These are phyloP conservation scores for Pandemis corylana DNA, from an alignment of 2,888 invertebrate species.

Conservation along the genomic window DNA sequence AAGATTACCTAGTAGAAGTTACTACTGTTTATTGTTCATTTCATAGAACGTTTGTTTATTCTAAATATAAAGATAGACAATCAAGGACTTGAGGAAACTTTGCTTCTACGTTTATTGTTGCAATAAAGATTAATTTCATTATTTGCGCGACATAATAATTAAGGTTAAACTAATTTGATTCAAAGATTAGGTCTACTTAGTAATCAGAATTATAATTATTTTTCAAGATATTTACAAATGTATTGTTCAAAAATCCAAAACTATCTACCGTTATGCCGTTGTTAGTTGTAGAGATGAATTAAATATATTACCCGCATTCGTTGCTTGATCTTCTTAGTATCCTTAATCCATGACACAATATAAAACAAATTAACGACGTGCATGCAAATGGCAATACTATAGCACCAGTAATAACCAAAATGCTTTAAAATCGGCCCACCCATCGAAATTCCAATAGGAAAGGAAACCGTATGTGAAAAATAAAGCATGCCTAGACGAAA, in stretches of 20 bases:
- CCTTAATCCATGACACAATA: constrained; percentile 47
- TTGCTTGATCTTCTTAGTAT: constrained; percentile 48
- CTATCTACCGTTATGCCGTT: too few species aligned
- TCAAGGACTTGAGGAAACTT: not conserved
- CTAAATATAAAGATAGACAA: constrained; percentile 1
- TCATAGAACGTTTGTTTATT: not conserved
- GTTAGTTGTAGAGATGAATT: too few species aligned
- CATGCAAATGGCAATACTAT: constrained; percentile 46
- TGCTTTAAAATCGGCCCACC: constrained; percentile 52
- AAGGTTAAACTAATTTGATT: not conserved
- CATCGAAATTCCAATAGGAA: constrained; percentile 52
- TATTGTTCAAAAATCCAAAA: too few species aligned
- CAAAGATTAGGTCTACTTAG: too few species aligned
- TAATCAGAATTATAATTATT: too few species aligned
- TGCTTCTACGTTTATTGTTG: not conserved
- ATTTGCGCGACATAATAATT: not conserved
- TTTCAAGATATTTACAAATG: too few species aligned
- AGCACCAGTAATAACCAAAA: constrained; percentile 58
- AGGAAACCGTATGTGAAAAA: constrained; percentile 52
- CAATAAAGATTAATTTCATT: not conserved
- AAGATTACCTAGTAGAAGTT: not conserved
- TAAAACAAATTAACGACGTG: constrained; percentile 50
- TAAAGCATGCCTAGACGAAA: constrained; percentile 54
- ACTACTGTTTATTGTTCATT: not conserved
- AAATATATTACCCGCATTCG: constrained; percentile 50